Evolutionary conservation across 2,888 invertebrate genomes (phyloP).

Genomic region (Myathropa florea): DNA sequence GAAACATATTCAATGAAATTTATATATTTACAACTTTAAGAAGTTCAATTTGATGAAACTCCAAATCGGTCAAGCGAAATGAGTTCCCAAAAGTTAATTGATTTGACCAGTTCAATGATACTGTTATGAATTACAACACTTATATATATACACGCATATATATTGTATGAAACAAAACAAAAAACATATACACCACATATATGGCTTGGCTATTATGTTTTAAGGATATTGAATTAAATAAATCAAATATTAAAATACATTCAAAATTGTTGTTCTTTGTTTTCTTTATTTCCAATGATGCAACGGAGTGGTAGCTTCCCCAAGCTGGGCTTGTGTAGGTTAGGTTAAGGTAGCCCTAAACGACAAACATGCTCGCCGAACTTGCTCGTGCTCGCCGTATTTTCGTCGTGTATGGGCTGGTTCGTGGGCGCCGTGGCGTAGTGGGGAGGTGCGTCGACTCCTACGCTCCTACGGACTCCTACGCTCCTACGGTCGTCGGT

Average conservation of each 20-base stretch:
- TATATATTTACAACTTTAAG: slow-evolving; percentile 65
- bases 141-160: slow-evolving; percentile 37
- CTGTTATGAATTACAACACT: slow-evolving; percentile 60
- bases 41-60: slow-evolving; percentile 44
- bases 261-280: not conserved
- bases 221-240: slow-evolving; percentile 68
- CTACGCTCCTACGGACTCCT: too few species aligned
- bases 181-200: slow-evolving; percentile 63
- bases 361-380: too few species aligned
- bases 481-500: too few species aligned
- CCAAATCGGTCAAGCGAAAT: slow-evolving; percentile 3
- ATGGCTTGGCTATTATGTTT: slow-evolving; percentile 69
- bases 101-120: slow-evolving; percentile 46
- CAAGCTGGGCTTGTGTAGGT: too few species aligned
- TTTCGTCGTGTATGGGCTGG: too few species aligned
- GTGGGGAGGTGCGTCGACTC: too few species aligned
- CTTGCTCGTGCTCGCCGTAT: too few species aligned
- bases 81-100: slow-evolving; percentile 28
- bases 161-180: slow-evolving; percentile 24
- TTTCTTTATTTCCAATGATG: not conserved
- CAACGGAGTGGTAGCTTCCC: too few species aligned
- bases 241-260: slow-evolving; percentile 39
- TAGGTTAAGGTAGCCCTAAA: too few species aligned
- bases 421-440: too few species aligned
- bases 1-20: slow-evolving; percentile 41